A percentile compares a stretch with the other conserved stretches of the same genome.
phyloP scores from a whole-genome alignment of 2,797 vertebrate genomes.

The Gymnothorax reevesii region DNA sequence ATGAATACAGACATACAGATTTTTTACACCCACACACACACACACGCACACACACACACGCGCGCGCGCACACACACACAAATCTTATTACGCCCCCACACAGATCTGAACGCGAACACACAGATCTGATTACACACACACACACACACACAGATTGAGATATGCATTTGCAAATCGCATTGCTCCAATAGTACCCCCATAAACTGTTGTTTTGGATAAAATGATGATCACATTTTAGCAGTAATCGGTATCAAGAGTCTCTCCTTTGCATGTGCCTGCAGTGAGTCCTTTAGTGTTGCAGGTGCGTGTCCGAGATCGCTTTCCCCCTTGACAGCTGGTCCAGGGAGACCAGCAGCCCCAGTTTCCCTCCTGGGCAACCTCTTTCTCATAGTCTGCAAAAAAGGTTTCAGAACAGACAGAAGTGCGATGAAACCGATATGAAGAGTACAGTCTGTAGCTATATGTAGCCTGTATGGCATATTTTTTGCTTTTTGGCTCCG shows the following conservation, averaged over 20 bases:
- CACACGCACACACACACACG: too few species aligned
- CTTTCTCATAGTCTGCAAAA: neutral
- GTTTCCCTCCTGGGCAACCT: slow-evolving; percentile 50
- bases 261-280: slow-evolving; percentile 68
- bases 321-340: slow-evolving; percentile 59
- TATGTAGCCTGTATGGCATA: too few species aligned
- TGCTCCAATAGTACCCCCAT: too few species aligned
- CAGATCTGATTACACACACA: too few species aligned
- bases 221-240: slow-evolving; percentile 53
- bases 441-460: neutral
- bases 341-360: slow-evolving; percentile 69
- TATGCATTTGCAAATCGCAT: neutral
- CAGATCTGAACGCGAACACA: too few species aligned
- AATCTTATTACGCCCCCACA: too few species aligned
- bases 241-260: slow-evolving; percentile 48
- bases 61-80: too few species aligned
- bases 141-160: too few species aligned
- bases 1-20: too few species aligned
- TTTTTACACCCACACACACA: too few species aligned
- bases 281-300: slow-evolving; percentile 54
- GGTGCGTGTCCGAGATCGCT: slow-evolving; percentile 61
- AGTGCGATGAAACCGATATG: neutral
- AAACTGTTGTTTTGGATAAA: neutral
- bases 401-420: neutral
- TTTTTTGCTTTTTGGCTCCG: too few species aligned